Evolutionary conservation across 2,888 invertebrate genomes (phyloP).

Genomic region (Zhengitettix transpicula): DNA sequence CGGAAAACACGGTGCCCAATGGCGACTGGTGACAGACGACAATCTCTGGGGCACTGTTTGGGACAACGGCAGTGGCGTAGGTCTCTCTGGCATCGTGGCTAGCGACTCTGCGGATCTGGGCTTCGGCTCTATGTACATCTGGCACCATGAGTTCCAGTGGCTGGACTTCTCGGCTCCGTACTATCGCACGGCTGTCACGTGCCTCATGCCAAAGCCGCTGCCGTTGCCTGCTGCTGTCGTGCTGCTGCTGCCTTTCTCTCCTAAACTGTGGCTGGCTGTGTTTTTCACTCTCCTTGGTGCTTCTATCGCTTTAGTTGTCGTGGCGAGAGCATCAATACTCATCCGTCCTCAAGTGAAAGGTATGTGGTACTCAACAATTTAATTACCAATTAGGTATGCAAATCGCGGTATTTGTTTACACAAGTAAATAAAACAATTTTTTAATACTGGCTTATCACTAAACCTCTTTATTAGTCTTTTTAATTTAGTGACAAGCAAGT

Average conservation of each 20-base stretch:
- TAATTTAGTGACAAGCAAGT: too few species aligned
- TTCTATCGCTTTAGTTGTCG: too few species aligned
- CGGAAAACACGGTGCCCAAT: background rate
- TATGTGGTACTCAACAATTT: too few species aligned
- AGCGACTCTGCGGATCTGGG: background rate
- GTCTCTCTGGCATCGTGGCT: background rate
- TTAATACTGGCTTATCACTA: too few species aligned
- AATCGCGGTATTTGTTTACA: too few species aligned
- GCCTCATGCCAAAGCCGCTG: background rate
- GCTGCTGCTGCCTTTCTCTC: background rate
- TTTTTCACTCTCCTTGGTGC: too few species aligned
- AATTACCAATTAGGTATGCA: too few species aligned
- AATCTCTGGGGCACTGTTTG: background rate
- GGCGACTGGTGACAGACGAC: background rate
- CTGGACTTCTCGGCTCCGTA: background rate
- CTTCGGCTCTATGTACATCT: background rate
- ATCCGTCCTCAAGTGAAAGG: too few species aligned
- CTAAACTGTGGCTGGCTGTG: background rate
- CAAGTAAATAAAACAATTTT: too few species aligned
- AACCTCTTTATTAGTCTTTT: too few species aligned
- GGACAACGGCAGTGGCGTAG: background rate
- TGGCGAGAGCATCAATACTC: too few species aligned
- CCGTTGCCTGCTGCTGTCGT: background rate
- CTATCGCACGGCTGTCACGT: background rate
- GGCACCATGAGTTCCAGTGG: background rate